Evolutionary conservation across 2,113 vertebrate species (phyloP), one percentile per base, ranked within the genome.

Genomic region (Otis tarda): DNA sequence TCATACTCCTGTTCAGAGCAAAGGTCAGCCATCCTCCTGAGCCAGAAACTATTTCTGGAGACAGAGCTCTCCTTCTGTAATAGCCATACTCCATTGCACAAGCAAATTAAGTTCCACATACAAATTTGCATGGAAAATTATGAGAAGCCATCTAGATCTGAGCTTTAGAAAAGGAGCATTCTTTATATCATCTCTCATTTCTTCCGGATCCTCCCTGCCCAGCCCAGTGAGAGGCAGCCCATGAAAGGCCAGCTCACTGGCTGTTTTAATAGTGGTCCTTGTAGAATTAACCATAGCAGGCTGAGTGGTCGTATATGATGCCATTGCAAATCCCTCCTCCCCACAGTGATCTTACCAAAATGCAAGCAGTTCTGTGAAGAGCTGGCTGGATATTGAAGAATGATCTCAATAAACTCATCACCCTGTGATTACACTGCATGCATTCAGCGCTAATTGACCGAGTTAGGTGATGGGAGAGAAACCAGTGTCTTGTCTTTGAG

Each of bases 371-470:
- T 30, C 25, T 74, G 35, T 90, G 80, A 55, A 92, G 67, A 14
- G 52, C 70, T 88, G 63, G 10, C 63, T 83, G 57, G 49, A 18
- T 61, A 23, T 27, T 86, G 67, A 47, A 71, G 71, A 74, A 33
- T 37, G 12, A 50, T 59, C n/a, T 78, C 37, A 49, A 63, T 65
- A 69, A 87, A 83, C 47, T 76, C 33, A 12, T 39, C 49, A 25
- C 21, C 14, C 31, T 56, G 49, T 28, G 70, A 8, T 43, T 56
- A 50, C 24, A 4, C 39, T 24, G n/a, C 16, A 3, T 9, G 9
- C 17, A 14, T 31, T 67, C 37, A 41, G 8, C 35, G 4, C 18
- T 13, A 14, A 37, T 7, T 43, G 49, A 22, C n/a, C 0, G 0
- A 55, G 39, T 39, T 17, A 35, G 31, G 31, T 3, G 22, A 0